These are phyloP conservation scores for Pseudomugil tenellus DNA, from an alignment of 2,797 vertebrate genomes.

Conservation along the genomic window DNA sequence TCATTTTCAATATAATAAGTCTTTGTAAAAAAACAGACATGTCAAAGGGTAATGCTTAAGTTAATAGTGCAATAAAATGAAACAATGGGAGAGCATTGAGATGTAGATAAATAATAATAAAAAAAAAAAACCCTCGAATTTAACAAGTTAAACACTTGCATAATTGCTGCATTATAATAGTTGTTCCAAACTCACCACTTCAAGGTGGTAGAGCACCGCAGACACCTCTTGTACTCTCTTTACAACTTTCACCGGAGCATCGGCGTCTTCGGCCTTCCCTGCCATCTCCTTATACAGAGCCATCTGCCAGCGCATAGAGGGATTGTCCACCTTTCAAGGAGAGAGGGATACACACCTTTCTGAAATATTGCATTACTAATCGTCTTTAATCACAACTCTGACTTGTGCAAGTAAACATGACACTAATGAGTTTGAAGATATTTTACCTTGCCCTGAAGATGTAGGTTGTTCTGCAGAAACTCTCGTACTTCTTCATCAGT, in stretches of 20 bases:
- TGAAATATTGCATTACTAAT: constrained; percentile 5
- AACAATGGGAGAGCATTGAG: background rate
- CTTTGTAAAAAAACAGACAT: background rate
- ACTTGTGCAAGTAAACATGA: background rate
- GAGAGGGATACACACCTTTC: constrained; percentile 32
- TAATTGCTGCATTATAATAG: background rate
- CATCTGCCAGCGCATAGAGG: constrained; percentile 96
- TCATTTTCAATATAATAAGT: too few species aligned
- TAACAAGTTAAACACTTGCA: background rate
- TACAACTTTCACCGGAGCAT: constrained; percentile 90
- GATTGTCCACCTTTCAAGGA: constrained; percentile 87
- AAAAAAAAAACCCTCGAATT: too few species aligned
- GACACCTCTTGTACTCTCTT: constrained; percentile 95
- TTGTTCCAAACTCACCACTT: constrained; percentile 82
- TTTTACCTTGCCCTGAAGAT: constrained; percentile 92
- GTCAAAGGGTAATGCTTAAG: background rate
- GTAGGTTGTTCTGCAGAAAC: constrained; percentile 91
- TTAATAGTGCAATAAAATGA: background rate
- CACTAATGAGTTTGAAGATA: background rate
- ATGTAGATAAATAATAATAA: too few species aligned
- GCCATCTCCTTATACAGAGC: constrained; percentile 90
- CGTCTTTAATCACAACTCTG: background rate
- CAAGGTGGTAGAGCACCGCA: constrained; percentile 93
- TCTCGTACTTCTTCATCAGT: constrained; percentile 95
- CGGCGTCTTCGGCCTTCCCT: constrained; percentile 90